A percentile compares a stretch with the other conserved stretches of the same genome.
Conservation (phyloP, 2,888 invertebrate species). For the Amblyjoppa fuscipennis region DNA sequence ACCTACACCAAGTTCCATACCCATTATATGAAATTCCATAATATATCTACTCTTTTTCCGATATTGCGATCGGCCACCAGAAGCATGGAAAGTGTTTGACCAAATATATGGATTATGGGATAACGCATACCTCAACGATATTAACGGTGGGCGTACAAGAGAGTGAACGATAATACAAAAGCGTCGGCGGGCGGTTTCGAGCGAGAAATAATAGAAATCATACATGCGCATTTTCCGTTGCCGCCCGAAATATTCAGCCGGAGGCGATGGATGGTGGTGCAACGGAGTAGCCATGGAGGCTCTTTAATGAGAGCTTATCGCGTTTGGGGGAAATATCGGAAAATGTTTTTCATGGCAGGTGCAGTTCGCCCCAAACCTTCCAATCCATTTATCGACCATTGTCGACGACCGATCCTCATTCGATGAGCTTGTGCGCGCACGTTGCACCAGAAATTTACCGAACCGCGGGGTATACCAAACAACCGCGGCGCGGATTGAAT, state of each 20-base stretch:
- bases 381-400: constrained; percentile 28
- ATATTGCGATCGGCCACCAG: neutral
- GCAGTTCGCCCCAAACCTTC: neutral
- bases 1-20: neutral
- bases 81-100: neutral
- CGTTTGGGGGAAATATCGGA: constrained; percentile 62
- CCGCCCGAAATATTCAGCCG: neutral
- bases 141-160: neutral
- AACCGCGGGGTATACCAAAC: neutral
- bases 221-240: constrained; percentile 19
- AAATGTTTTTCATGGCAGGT: constrained; percentile 44
- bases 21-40: neutral
- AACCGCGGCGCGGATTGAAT: constrained; percentile 19
- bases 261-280: constrained; percentile 15
- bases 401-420: constrained; percentile 17
- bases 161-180: constrained; percentile 20
- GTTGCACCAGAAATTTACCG: constrained; percentile 16
- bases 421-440: neutral
- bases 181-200: neutral
- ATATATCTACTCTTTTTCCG: neutral
- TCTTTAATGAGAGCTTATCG: constrained; percentile 66
- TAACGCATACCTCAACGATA: neutral
- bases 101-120: constrained; percentile 22
- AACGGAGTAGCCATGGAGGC: constrained; percentile 14
- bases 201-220: constrained; percentile 25